phyloP scores from a whole-genome alignment of 2,113 vertebrate species.

The Lepus timidus region DNA sequence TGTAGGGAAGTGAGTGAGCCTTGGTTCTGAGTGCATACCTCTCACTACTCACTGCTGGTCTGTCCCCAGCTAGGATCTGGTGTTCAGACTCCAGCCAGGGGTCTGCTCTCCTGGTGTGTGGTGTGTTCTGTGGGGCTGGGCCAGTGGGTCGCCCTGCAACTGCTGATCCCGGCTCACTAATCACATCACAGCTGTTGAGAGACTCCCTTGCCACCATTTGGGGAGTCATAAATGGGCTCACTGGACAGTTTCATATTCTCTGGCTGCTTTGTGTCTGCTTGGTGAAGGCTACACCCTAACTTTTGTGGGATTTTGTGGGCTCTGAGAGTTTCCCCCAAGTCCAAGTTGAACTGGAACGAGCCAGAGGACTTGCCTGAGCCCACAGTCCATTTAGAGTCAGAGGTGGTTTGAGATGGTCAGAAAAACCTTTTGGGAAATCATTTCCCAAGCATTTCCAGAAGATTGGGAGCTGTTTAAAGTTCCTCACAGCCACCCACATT shows the following conservation, averaged over 20 bases:
- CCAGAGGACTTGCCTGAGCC: slow-evolving; percentile 22
- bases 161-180: slow-evolving; percentile 66
- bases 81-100: slow-evolving; percentile 55
- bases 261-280: slow-evolving; percentile 71
- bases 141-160: slow-evolving; percentile 70
- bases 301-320: slow-evolving; percentile 54
- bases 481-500: neutral
- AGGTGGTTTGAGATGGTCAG: slow-evolving; percentile 37
- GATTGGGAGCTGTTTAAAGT: slow-evolving; percentile 34
- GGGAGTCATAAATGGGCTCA: slow-evolving; percentile 51
- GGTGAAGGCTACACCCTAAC: slow-evolving; percentile 64
- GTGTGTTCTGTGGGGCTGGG: slow-evolving; percentile 52
- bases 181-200: slow-evolving; percentile 69
- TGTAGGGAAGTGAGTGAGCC: slow-evolving; percentile 87
- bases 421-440: slow-evolving; percentile 19
- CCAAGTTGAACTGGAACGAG: slow-evolving; percentile 42
- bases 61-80: slow-evolving; percentile 83
- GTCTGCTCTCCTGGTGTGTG: slow-evolving; percentile 74
- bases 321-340: slow-evolving; percentile 52
- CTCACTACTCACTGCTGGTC: slow-evolving; percentile 80
- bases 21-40: slow-evolving; percentile 85
- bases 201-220: slow-evolving; percentile 68
- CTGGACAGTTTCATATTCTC: slow-evolving; percentile 67
- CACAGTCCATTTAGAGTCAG: slow-evolving; percentile 40
- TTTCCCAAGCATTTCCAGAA: slow-evolving; percentile 51